Conservation (phyloP, 2,888 invertebrate species). For the Erannis defoliaria region DNA sequence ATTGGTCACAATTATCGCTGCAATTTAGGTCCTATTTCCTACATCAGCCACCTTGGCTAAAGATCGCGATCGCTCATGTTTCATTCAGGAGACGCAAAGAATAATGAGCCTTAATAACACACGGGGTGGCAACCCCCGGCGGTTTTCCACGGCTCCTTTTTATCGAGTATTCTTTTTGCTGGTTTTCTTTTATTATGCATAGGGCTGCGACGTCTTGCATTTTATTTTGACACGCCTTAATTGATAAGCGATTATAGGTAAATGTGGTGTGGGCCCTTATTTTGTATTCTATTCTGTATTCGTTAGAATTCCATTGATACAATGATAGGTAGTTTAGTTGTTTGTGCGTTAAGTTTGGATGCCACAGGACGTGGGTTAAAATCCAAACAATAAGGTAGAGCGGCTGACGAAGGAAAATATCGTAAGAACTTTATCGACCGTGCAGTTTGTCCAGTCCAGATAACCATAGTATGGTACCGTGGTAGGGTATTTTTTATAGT, state of each 20-base stretch:
- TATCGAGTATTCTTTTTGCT: conserved; percentile 41
- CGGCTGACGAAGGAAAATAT: too few species aligned
- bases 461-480: too few species aligned
- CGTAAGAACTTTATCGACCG: too few species aligned
- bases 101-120: conserved; percentile 71
- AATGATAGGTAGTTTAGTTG: too few species aligned
- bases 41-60: conserved; percentile 64
- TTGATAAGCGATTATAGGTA: conserved; percentile 43
- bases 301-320: neutral
- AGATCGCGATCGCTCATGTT: conserved; percentile 75
- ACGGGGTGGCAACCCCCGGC: conserved; percentile 41
- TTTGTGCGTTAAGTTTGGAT: too few species aligned
- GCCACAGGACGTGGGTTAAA: too few species aligned
- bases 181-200: conserved; percentile 50
- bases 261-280: conserved; percentile 7
- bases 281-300: neutral
- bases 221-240: conserved; percentile 54
- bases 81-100: conserved; percentile 69
- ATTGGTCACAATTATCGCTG: conserved; percentile 61
- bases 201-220: conserved; percentile 51
- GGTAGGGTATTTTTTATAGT: too few species aligned
- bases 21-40: conserved; percentile 68
- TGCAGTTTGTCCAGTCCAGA: too few species aligned
- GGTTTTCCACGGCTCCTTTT: conserved; percentile 41
- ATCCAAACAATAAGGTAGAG: too few species aligned